A percentile compares a stretch with the other conserved stretches of the same genome.
Evolutionary conservation across 2,113 vertebrate species (phyloP).

Genomic region (Bothrops jararaca): DNA sequence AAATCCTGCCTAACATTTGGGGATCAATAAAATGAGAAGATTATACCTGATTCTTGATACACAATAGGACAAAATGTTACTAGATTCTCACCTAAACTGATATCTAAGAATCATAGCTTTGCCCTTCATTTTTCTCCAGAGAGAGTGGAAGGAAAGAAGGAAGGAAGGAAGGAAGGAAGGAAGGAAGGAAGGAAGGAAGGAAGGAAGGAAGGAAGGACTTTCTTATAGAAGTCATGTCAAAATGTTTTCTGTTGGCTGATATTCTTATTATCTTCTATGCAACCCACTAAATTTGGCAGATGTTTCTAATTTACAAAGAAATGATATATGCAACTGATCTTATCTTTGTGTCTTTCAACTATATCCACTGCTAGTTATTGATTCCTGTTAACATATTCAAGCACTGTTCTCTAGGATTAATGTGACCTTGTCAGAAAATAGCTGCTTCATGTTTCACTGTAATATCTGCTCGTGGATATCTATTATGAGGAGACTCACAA

Average conservation of each 20-base stretch:
- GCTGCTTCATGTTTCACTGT: conserved; percentile 11
- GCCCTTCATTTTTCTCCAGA: neutral
- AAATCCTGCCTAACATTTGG: neutral
- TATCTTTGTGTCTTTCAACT: conserved; percentile 39
- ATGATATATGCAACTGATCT: conserved; percentile 54
- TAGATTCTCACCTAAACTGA: neutral
- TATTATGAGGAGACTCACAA: conserved; percentile 3
- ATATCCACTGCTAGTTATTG: conserved; percentile 44
- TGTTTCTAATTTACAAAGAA: conserved; percentile 59
- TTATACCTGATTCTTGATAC: neutral
- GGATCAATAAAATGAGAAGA: neutral
- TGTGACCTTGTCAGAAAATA: conserved; percentile 20
- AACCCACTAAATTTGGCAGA: conserved; percentile 53
- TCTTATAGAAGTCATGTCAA: conserved; percentile 40
- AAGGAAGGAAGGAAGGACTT: neutral
- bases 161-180: neutral
- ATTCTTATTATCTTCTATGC: conserved; percentile 53
- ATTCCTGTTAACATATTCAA: conserved; percentile 55
- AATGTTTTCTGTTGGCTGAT: conserved; percentile 48
- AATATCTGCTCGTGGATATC: conserved; percentile 1
- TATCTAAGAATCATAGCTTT: neutral
- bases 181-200: conserved; percentile 2
- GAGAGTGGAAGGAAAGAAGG: neutral
- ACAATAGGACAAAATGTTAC: neutral
- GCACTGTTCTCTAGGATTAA: conserved; percentile 18